phyloP scores from a whole-genome alignment of 2,888 invertebrate species.

The Gari tellinella region DNA sequence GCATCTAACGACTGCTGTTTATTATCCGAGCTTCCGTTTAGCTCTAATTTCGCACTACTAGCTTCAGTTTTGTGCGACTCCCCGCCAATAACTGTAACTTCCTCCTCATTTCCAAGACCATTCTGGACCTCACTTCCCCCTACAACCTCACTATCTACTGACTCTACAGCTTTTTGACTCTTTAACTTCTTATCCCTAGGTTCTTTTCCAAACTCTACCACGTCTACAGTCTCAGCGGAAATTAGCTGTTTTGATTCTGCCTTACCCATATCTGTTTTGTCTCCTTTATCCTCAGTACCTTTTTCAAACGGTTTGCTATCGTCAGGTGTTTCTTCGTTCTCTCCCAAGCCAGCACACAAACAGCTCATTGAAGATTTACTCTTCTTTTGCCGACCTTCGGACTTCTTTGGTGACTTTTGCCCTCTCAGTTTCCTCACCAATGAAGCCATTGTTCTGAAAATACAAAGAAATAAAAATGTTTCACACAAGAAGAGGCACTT shows the following conservation, averaged over 20 bases:
- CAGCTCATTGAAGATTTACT: slow-evolving; percentile 21
- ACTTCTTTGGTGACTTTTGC: slow-evolving; percentile 9
- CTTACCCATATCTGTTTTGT: slow-evolving; percentile 35
- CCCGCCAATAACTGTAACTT: not conserved
- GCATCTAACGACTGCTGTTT: not conserved
- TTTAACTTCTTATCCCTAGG: not conserved
- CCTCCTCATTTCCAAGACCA: not conserved
- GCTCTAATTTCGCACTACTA: not conserved
- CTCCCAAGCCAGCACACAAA: slow-evolving; percentile 23
- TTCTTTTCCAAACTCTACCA: slow-evolving; percentile 22
- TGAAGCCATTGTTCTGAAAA: slow-evolving; percentile 51
- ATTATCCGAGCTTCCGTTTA: not conserved
- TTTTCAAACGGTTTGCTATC: slow-evolving; percentile 24
- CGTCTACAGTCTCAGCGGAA: not conserved
- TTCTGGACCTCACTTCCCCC: not conserved
- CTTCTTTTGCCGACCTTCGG: slow-evolving; percentile 1
- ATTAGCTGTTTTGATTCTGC: slow-evolving; percentile 37
- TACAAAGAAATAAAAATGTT: too few relatives aligned
- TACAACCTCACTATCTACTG: not conserved
- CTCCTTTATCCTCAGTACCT: not conserved
- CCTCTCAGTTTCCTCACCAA: slow-evolving; percentile 28
- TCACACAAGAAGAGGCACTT: too few relatives aligned
- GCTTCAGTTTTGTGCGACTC: not conserved
- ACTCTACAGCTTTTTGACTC: not conserved
- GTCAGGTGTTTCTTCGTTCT: slow-evolving; percentile 22